Evolutionary conservation across 2,888 invertebrate species (phyloP).

Genomic region (Byasa hedistus): DNA sequence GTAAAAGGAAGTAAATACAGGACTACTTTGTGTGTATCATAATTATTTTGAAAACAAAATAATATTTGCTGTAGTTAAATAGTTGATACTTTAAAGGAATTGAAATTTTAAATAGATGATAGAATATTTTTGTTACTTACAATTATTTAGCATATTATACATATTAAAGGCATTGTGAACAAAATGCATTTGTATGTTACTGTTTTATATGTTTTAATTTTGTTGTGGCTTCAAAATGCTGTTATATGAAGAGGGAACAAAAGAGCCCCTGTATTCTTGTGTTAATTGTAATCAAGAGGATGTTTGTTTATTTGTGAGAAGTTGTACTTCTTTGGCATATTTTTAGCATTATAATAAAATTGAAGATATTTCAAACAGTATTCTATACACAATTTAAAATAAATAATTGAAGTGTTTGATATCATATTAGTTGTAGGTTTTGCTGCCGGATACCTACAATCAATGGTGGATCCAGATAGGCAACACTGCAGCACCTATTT

Average conservation of each 20-base stretch:
- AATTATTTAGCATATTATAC: background rate
- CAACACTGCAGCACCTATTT: no score
- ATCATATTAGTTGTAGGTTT: no score
- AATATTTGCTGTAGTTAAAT: background rate
- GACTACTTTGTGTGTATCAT: background rate
- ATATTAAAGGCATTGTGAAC: background rate
- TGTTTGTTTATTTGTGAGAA: background rate
- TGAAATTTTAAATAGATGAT: constrained; percentile 6
- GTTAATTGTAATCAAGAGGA: background rate
- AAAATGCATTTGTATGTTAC: background rate
- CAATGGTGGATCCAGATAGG: no score
- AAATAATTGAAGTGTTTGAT: no score
- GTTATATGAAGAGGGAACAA: background rate
- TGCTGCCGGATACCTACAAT: no score
- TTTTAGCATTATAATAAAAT: background rate
- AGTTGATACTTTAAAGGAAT: constrained; percentile 8
- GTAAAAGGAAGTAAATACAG: background rate
- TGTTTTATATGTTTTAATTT: background rate
- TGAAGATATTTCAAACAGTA: no score
- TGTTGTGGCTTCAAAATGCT: background rate
- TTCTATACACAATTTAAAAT: no score
- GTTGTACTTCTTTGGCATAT: background rate
- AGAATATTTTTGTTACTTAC: constrained; percentile 1
- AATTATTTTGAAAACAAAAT: background rate
- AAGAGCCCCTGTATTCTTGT: background rate